Base-by-base conservation (phyloP, 1,140 invertebrate genomes). In the Brachystomella parvula region DNA sequence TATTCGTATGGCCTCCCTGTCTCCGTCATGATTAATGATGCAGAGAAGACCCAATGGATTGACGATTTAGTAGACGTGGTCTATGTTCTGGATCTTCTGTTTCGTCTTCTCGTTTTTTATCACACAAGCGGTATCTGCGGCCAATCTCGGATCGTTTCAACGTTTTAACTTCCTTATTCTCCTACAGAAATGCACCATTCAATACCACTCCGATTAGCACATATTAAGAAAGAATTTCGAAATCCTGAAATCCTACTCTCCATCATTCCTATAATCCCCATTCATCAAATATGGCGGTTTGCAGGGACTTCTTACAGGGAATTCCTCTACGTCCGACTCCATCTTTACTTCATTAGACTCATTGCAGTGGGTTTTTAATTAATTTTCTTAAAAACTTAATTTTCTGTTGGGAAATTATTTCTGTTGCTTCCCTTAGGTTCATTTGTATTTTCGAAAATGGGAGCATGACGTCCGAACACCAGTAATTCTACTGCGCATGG, bases 381-480 rank as follows among this genome's bases (percentile, higher is more conserved):
- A 28, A 28, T 30, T 61, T 9, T 19, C 9, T 26, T 28, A 19
- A 3, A 21, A 60, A 2, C 9, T 39, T 35, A 61, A 30, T 29
- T 65, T 58, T 59, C 17, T 47, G 24, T 6, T 30, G 3, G 47
- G 47, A 33, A 17, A 28, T n/a, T 15, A 56, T 6, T 58, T 21
- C 28, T 35, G 12, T 39, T 35, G 12, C 15, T 3, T 35, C n/a
- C 26, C 44, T 24, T 21, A 67, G 65, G 32, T 67, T 1, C n/a
- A 61, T 1, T 19, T 53, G 39, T 30, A 30, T 21, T 63, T 62
- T 29, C 26, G 15, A 19, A 56, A 47, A 21, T 63, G 63, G 21
- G 65, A 67, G 30, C 61, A 67, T 39, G 61, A 67, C 24, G 60
- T 67, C 9, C 26, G 44, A 57, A 24, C 28, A 1, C 31, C 12